Percentiles rank a stretch among this genome's conserved stretches.
Evolutionary conservation across 2,113 vertebrate species (phyloP).

Genomic region (Centropus unirufus): DNA sequence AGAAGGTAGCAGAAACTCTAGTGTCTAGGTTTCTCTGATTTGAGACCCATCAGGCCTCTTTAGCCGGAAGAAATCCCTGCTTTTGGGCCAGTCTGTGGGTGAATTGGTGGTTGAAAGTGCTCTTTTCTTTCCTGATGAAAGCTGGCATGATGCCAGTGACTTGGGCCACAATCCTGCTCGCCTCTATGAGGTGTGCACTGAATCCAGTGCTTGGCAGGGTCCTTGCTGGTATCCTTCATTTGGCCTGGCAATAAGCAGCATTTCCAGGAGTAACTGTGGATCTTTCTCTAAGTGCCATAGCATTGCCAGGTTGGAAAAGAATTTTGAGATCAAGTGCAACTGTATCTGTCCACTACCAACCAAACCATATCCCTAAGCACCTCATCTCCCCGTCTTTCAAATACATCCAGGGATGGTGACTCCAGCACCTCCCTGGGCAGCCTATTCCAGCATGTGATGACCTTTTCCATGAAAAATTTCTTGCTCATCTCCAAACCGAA

Average conservation of each 20-base stretch:
- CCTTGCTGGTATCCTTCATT: background rate
- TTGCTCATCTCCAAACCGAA: too few species aligned
- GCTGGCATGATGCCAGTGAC: background rate
- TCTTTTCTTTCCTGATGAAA: background rate
- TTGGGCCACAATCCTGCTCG: background rate
- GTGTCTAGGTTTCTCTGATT: background rate
- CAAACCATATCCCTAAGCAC: too few species aligned
- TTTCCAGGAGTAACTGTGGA: background rate
- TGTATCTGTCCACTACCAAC: too few species aligned
- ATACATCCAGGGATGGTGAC: too few species aligned
- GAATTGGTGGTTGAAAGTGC: background rate
- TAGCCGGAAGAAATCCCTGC: background rate
- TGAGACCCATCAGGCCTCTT: background rate
- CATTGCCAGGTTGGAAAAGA: too few species aligned
- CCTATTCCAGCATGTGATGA: too few species aligned
- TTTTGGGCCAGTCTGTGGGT: background rate
- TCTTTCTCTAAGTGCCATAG: background rate
- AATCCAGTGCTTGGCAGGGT: background rate
- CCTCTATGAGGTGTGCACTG: accelerated
- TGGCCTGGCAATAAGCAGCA: background rate
- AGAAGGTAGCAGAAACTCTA: background rate
- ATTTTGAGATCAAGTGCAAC: too few species aligned
- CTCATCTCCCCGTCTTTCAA: too few species aligned
- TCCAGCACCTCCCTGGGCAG: too few species aligned
- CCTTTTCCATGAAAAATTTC: too few species aligned